Conservation (phyloP, 2,113 vertebrate genomes). For the Oryzias curvinotus region DNA sequence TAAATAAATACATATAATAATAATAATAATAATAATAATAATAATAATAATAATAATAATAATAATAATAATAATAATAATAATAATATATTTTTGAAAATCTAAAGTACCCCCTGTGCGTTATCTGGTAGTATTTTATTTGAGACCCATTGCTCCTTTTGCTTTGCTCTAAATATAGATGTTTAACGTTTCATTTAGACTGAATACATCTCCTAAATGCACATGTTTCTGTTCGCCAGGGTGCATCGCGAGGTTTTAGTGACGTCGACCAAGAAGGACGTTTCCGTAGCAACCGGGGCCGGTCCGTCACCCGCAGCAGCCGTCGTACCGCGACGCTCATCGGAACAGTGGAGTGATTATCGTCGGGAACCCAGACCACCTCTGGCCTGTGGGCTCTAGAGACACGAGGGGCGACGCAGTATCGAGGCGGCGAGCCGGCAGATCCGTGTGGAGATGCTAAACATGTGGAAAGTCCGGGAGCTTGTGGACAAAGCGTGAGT, state of each 20-base stretch:
- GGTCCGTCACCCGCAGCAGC: slow-evolving; percentile 57
- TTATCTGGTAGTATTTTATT: too few relatives aligned
- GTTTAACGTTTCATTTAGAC: too few relatives aligned
- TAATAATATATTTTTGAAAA: too few relatives aligned
- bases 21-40: too few relatives aligned
- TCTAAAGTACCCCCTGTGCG: too few relatives aligned
- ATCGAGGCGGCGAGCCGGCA: slow-evolving; percentile 65
- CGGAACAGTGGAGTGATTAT: slow-evolving; percentile 18
- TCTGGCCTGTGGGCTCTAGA: slow-evolving; percentile 43
- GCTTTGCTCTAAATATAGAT: too few relatives aligned
- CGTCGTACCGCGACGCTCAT: slow-evolving; percentile 31
- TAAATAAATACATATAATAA: too few relatives aligned
- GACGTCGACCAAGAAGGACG: slow-evolving; percentile 61
- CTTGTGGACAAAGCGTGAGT: slow-evolving; percentile 99
- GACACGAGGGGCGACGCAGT: slow-evolving; percentile 59
- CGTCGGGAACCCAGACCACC: slow-evolving; percentile 56
- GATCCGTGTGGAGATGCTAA: slow-evolving; percentile 82
- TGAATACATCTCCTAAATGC: not conserved
- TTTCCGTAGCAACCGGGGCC: slow-evolving; percentile 77
- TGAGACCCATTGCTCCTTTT: too few relatives aligned
- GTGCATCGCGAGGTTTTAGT: slow-evolving; percentile 36
- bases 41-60: too few relatives aligned
- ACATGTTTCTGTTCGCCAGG: not conserved
- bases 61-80: too few relatives aligned
- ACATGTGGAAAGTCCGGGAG: slow-evolving; percentile 98